Conservation (phyloP, 2,797 vertebrate species). For the Schizopygopsis malacanthus region DNA sequence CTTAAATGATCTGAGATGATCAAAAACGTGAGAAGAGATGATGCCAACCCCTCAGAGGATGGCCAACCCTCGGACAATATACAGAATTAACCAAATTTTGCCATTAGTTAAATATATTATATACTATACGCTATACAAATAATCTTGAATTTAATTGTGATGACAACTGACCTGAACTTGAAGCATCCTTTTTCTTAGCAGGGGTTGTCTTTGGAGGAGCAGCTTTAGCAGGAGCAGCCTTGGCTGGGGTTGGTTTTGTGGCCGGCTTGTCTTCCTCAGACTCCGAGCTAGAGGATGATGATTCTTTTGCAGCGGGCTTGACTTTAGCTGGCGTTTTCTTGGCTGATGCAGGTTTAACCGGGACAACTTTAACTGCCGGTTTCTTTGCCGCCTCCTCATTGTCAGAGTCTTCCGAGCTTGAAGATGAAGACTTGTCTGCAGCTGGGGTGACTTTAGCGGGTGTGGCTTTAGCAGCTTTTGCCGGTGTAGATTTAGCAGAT, state of each 20-base stretch:
- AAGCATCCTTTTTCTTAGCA: constrained; percentile 77
- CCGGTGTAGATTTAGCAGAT: constrained; percentile 59
- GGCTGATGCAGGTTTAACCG: constrained; percentile 4
- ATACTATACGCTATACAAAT: too few species aligned
- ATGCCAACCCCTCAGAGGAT: too few species aligned
- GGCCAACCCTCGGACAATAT: too few species aligned
- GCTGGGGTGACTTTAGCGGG: constrained; percentile 54
- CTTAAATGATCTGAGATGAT: too few species aligned
- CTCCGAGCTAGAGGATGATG: constrained; percentile 80
- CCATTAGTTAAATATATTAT: too few species aligned
- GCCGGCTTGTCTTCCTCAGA: constrained; percentile 78
- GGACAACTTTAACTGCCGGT: constrained; percentile 18
- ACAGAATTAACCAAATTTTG: too few species aligned
- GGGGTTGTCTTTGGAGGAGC: constrained; percentile 63
- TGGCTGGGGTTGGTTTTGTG: constrained; percentile 10
- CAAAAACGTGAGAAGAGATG: too few species aligned
- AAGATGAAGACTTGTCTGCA: constrained; percentile 75
- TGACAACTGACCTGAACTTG: constrained; percentile 82
- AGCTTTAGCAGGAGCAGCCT: constrained; percentile 3
- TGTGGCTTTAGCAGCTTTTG: constrained; percentile 58
- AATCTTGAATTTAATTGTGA: not conserved
- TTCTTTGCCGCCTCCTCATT: constrained; percentile 51
- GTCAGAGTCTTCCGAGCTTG: constrained; percentile 63
- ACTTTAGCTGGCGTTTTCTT: constrained; percentile 42
- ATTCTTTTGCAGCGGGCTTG: constrained; percentile 48